Evolutionary conservation across 2,113 vertebrate species (phyloP), one percentile per base, ranked within the genome.

Genomic region (Prinia subflava): DNA sequence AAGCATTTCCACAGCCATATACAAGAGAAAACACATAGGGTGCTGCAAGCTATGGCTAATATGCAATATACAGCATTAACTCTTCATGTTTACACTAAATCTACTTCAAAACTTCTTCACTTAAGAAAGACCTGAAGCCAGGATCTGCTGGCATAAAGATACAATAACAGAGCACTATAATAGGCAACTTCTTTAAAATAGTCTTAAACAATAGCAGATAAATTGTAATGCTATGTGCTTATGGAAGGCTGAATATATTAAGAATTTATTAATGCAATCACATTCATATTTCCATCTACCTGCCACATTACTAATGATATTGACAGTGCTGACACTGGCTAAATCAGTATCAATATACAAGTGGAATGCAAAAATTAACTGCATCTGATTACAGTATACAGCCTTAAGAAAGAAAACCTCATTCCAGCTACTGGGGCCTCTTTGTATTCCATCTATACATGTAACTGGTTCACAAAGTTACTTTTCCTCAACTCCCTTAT

Each of bases 251-350:
- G 94, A 96, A 97, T 96, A 96, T 70, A 96, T 95, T 97, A 95
- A 89, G 92, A 94, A 96, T 94, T 91, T 93, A 96, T 96, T 97
- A 93, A 96, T 96, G 95, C 88, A 96, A 95, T 96, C 93, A 97
- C 93, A 96, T 78, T 93, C 73, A 11, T 89, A 96, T 94, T 96
- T 95, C 93, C 83, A 96, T 90, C 94, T 95, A 94, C 88, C 86
- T 96, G 93, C 80, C 93, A 96, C 88, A 78, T 88, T 93, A 86
- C 90, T 96, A 97, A 96, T 96, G 94, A 96, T 95, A 97, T 94
- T 97, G 96, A 97, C 93, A 96, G 76, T 95, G 93, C 93, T 94
- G 94, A 96, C 90, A 93, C 76, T 92, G 86, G 56, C 88, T 95
- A 95, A 95, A 97, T 96, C 94, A 96, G 94, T 95, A 95, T 90